phyloP scores from a whole-genome alignment of 2,113 vertebrate genomes.

The Apeltes quadracus region DNA sequence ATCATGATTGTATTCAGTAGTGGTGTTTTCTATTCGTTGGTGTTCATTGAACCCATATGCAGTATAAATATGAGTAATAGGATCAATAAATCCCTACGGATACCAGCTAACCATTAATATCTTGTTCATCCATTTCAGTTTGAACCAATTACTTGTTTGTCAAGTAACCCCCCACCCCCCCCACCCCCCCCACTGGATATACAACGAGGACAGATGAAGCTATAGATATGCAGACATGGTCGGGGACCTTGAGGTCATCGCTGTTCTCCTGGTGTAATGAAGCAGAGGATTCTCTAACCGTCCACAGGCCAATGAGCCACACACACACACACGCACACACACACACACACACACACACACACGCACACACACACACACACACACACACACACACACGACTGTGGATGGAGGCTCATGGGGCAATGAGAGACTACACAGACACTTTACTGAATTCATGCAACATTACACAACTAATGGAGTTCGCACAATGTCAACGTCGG shows the following conservation, averaged over 20 bases:
- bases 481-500: slow-evolving; percentile 49
- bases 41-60: background rate
- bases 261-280: slow-evolving; percentile 24
- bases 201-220: background rate
- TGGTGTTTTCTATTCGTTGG: slow-evolving; percentile 9
- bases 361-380: too few relatives aligned
- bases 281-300: slow-evolving; percentile 29
- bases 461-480: slow-evolving; percentile 59
- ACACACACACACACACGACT: background rate
- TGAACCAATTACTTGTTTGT: background rate
- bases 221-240: slow-evolving; percentile 11
- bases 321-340: too few relatives aligned
- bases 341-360: too few relatives aligned
- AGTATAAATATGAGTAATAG: background rate
- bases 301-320: slow-evolving; percentile 47
- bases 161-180: background rate
- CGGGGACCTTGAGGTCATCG: slow-evolving; percentile 27
- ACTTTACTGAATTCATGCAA: slow-evolving; percentile 49
- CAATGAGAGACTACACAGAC: slow-evolving; percentile 4
- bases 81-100: background rate
- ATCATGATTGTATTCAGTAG: background rate
- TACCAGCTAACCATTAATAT: slow-evolving; percentile 5
- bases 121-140: slow-evolving; percentile 10
- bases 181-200: background rate
- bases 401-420: background rate